These are phyloP conservation scores for Cyphomyrus discorhynchus DNA, from an alignment of 2,113 vertebrate genomes.

Conservation along the genomic window DNA sequence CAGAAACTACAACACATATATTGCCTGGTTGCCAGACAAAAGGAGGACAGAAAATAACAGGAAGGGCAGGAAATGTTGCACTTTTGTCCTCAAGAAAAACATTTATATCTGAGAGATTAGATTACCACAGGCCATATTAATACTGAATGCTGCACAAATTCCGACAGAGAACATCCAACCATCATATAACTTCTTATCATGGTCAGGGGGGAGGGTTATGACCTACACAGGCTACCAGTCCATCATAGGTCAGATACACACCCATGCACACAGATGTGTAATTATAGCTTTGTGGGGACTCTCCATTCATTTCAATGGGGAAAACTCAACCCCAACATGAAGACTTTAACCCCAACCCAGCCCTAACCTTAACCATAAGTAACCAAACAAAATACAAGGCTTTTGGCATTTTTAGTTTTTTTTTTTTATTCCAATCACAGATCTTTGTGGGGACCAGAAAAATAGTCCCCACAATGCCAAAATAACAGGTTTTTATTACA, in stretches of 20 bases:
- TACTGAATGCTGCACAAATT: not conserved
- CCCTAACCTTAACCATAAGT: too few relatives aligned
- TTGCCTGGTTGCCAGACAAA: not conserved
- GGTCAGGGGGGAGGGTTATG: not conserved
- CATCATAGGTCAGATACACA: not conserved
- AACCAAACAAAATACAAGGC: too few relatives aligned
- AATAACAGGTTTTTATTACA: too few relatives aligned
- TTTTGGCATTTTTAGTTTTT: too few relatives aligned
- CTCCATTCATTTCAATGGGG: too few relatives aligned
- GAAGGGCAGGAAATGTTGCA: not conserved
- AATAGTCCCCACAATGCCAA: too few relatives aligned
- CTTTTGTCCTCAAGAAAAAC: not conserved
- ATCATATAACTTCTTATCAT: not conserved
- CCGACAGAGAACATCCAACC: not conserved
- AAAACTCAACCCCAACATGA: too few relatives aligned
- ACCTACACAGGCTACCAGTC: not conserved
- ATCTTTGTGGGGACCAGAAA: too few relatives aligned
- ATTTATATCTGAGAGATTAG: not conserved
- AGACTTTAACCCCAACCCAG: too few relatives aligned
- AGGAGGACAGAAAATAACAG: not conserved
- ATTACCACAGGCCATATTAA: not conserved
- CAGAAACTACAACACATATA: not conserved
- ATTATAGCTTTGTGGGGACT: too few relatives aligned
- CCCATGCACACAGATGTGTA: not conserved
- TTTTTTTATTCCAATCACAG: too few relatives aligned